A percentile compares a stretch with the other conserved stretches of the same genome.
Evolutionary conservation across 2,113 vertebrate species (phyloP).

Genomic region (Alces alces): DNA sequence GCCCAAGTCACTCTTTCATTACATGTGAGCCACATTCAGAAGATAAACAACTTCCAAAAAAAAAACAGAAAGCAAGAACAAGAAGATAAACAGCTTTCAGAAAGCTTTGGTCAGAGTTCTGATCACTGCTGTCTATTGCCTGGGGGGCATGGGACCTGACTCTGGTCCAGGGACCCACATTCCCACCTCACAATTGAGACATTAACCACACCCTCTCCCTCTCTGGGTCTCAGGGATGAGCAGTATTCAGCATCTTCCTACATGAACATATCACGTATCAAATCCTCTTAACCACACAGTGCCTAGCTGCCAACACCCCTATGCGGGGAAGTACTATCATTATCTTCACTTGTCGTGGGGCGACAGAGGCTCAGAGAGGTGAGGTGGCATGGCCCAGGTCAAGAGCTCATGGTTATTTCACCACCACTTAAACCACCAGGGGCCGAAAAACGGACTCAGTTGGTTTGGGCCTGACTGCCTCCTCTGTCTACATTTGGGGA

Average conservation of each 20-base stretch:
- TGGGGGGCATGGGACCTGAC: not conserved
- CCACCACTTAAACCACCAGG: not conserved
- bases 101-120: not conserved
- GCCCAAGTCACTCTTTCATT: not conserved
- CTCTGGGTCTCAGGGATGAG: not conserved
- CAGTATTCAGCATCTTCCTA: not conserved
- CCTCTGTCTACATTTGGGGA: not conserved
- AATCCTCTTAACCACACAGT: not conserved
- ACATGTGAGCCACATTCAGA: not conserved
- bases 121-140: not conserved
- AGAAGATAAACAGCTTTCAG: not conserved
- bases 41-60: not conserved
- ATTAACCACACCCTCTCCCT: not conserved
- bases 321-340: rapidly evolving
- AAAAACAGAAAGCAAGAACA: not conserved
- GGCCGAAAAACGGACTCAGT: not conserved
- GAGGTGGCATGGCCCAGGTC: not conserved
- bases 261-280: not conserved
- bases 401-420: not conserved
- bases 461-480: not conserved
- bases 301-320: not conserved
- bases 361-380: not conserved
- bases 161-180: not conserved
- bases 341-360: not conserved
- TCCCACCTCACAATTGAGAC: not conserved